A percentile compares a stretch with the other conserved stretches of the same genome.
Evolutionary conservation across 2,888 invertebrate genomes (phyloP).

Genomic region (Ophion slaviceki): DNA sequence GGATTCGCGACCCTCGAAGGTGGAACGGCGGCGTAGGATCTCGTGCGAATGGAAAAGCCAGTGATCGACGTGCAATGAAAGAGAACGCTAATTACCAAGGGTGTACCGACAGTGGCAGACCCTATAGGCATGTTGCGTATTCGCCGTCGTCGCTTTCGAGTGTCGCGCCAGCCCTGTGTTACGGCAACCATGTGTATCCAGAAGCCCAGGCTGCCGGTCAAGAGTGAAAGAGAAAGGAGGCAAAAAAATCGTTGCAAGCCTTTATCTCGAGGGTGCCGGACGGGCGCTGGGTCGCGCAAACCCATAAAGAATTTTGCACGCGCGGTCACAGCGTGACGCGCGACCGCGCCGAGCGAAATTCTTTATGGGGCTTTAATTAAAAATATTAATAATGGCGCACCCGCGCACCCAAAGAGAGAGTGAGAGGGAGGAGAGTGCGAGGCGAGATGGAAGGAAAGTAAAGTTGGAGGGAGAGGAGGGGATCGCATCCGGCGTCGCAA

Average conservation of each 20-base stretch:
- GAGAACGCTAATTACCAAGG: slow-evolving; percentile 64
- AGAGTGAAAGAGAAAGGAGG: slow-evolving; percentile 47
- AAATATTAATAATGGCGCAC: slow-evolving; percentile 79
- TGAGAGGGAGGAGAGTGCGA: neutral
- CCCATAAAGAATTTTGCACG: slow-evolving; percentile 66
- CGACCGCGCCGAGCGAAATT: slow-evolving; percentile 64
- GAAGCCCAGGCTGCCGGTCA: slow-evolving; percentile 22
- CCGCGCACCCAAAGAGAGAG: slow-evolving; percentile 48
- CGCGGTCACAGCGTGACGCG: slow-evolving; percentile 64
- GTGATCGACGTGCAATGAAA: slow-evolving; percentile 63
- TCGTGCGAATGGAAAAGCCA: slow-evolving; percentile 34
- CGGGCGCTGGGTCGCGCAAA: slow-evolving; percentile 45
- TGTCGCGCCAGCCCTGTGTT: neutral
- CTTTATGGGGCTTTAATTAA: slow-evolving; percentile 80
- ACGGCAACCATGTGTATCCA: slow-evolving; percentile 4
- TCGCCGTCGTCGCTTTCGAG: slow-evolving; percentile 38
- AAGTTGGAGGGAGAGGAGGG: neutral
- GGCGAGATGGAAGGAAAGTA: neutral
- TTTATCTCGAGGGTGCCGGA: slow-evolving; percentile 64
- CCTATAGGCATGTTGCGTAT: slow-evolving; percentile 41
- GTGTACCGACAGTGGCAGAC: slow-evolving; percentile 31
- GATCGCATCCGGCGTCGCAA: slow-evolving; percentile 60
- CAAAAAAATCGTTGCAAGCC: slow-evolving; percentile 62
- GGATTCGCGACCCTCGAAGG: neutral
- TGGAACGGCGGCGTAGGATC: slow-evolving; percentile 7